Conservation (phyloP, 2,797 vertebrate genomes). For the Phaenicophaeus curvirostris region DNA sequence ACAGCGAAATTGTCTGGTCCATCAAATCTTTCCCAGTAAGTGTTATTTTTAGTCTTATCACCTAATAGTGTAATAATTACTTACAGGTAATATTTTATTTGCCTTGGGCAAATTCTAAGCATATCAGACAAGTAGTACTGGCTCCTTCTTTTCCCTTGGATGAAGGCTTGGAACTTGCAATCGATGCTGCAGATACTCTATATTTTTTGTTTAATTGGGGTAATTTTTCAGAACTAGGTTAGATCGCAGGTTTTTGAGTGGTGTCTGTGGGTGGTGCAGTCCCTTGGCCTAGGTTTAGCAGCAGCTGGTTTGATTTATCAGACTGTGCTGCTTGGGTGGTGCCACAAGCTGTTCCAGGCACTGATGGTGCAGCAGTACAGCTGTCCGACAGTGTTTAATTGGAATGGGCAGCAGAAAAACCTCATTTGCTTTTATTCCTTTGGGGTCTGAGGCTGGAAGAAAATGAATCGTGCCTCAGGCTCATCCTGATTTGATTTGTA, state of each 20-base stretch:
- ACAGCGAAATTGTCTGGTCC: constrained; percentile 98
- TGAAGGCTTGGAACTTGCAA: not conserved
- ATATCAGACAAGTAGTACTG: not conserved
- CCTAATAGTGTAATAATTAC: not conserved
- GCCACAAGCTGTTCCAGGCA: not conserved
- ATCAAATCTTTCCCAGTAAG: constrained; percentile 99
- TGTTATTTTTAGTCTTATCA: not conserved
- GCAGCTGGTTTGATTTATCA: constrained; percentile 15
- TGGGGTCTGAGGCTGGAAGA: not conserved
- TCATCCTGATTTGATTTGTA: not conserved
- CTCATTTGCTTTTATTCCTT: not conserved
- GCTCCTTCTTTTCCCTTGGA: not conserved
- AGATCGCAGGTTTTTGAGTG: not conserved
- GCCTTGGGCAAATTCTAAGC: not conserved
- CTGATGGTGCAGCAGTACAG: not conserved
- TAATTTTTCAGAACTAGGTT: not conserved
- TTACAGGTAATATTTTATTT: not conserved
- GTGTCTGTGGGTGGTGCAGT: not conserved
- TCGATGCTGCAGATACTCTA: not conserved
- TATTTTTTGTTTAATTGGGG: not conserved
- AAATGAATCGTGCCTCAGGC: not conserved
- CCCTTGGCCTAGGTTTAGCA: constrained; percentile 10
- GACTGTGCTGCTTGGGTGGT: not conserved
- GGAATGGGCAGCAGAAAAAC: not conserved
- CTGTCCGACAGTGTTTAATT: not conserved